Evolutionary conservation across 1,140 invertebrate genomes (phyloP).

Genomic region (Chironomus striatipennis): DNA sequence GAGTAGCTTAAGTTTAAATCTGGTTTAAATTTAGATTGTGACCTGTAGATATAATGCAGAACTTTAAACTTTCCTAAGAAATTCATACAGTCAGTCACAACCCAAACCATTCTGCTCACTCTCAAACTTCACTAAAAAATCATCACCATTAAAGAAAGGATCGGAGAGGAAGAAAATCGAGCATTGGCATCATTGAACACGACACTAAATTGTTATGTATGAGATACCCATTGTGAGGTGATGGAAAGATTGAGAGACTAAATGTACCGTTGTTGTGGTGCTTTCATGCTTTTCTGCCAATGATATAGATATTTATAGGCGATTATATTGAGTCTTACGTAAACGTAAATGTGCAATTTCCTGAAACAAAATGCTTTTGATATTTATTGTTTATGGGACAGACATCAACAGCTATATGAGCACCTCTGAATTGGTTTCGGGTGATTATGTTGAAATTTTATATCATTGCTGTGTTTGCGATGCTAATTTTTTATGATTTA

Average conservation of each 20-base stretch:
- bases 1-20: too few species aligned
- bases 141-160: too few species aligned
- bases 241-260: neutral
- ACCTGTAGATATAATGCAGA: too few species aligned
- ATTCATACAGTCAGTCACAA: too few species aligned
- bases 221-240: neutral
- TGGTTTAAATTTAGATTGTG: too few species aligned
- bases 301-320: neutral
- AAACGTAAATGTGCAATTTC: slow-evolving; percentile 7
- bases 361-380: neutral
- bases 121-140: too few species aligned
- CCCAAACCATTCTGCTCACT: too few species aligned
- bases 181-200: neutral
- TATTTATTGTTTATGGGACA: neutral
- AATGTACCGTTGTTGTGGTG: neutral
- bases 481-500: neutral
- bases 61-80: too few species aligned
- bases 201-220: neutral
- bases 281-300: neutral
- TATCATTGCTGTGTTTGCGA: neutral
- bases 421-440: neutral
- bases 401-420: neutral
- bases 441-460: too few species aligned
- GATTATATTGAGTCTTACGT: neutral
- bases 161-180: neutral